Evolutionary conservation across 2,797 vertebrate genomes (phyloP).

Genomic region (Anableps anableps): DNA sequence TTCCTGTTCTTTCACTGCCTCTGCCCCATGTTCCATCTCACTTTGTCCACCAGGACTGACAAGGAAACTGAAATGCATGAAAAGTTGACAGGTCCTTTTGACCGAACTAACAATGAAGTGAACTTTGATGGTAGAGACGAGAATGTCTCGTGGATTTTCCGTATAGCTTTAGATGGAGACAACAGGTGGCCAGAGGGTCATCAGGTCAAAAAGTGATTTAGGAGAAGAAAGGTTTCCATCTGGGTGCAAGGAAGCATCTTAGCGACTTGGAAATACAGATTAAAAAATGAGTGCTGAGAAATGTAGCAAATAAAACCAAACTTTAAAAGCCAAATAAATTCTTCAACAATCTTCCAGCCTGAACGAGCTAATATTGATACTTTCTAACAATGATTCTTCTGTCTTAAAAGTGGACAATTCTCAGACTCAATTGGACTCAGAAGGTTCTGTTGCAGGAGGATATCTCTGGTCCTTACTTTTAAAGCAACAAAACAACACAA

Average conservation of each 20-base stretch:
- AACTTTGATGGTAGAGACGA: constrained; percentile 18
- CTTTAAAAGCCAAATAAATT: not conserved
- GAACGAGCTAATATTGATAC: not conserved
- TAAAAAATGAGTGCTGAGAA: not conserved
- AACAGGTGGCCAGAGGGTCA: constrained; percentile 47
- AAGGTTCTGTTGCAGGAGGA: not conserved
- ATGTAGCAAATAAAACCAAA: not conserved
- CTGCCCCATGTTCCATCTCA: constrained; percentile 21
- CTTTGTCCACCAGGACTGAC: constrained; percentile 38
- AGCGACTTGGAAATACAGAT: not conserved
- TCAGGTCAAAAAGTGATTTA: constrained; percentile 28
- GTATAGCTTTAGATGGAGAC: not conserved
- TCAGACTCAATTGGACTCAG: not conserved
- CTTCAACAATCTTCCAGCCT: not conserved
- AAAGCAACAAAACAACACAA: not conserved
- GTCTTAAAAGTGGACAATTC: not conserved
- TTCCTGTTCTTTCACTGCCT: constrained; percentile 44
- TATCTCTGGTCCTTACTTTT: not conserved
- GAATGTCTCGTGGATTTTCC: constrained; percentile 6
- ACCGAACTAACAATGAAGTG: constrained; percentile 51
- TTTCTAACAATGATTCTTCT: not conserved
- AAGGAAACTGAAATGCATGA: constrained; percentile 51
- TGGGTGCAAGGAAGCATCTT: not conserved
- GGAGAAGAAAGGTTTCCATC: not conserved
- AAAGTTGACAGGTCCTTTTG: constrained; percentile 56